Base-by-base conservation (phyloP, 53 echinoderm and acorn worm genomes). In the Hippasteria phrygiana region DNA sequence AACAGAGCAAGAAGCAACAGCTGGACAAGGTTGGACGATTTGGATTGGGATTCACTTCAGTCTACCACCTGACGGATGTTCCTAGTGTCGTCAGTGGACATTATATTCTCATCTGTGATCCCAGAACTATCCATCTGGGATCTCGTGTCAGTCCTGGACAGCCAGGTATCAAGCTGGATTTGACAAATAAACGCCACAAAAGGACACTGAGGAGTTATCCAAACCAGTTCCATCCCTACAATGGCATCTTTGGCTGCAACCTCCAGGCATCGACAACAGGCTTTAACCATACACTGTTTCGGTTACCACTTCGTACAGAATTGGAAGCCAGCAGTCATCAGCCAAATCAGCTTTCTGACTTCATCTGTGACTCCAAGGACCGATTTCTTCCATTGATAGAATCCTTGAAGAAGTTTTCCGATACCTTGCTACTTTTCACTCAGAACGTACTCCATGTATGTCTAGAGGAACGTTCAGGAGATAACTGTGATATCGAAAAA, bases 1-100 rank as follows among this genome's bases (percentile, higher is more conserved):
- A 91, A 31, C 82, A 78, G 6, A 94, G 94, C 51, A 97, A 97
- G 53, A 87, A 87, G 62, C 71, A 82, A n/a, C 65, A 97, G 24
- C 13, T 85, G 20, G 87, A 92, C 20, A 97, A 97, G 71, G 90
- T 97, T 55, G 98, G 98, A 73, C 74, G 90, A 48, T 97, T 97
- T 88, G 98, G 98, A 4, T 78, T 93, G 9, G 98, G 98, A 16
- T 97, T 97, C 47, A 97, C 94, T 27, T 93, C 98, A 16, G 98
- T 97, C 5, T 97, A 97, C 74, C 95, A 93, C 62, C 62, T 97
- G 2, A 97, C 98, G 33, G 98, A 97, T 67, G 94, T 95, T 2
- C 98, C 98, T 24, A 92, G 94, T 75, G 86, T 97, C 27, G 91
- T 97, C 28, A 95, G 93, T 37, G 87, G 92, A 18, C 80, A 91